Conservation (phyloP, 2,113 vertebrate genomes). For the Pachycephala philippinensis region DNA sequence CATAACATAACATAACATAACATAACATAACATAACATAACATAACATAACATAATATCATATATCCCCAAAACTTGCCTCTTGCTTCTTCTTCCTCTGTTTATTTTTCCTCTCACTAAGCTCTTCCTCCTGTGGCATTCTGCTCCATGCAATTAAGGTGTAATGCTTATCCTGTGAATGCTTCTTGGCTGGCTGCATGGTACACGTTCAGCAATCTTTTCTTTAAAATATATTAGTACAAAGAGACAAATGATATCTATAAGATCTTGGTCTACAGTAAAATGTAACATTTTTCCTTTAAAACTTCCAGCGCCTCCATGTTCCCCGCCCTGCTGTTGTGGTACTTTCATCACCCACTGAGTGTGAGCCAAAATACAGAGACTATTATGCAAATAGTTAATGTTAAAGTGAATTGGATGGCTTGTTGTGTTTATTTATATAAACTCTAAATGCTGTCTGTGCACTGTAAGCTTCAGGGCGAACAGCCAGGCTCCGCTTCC, state of each 20-base stretch:
- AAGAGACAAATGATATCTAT: neutral
- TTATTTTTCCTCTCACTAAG: neutral
- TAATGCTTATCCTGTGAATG: neutral
- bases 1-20: neutral
- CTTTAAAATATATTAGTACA: neutral
- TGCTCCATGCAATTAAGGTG: neutral
- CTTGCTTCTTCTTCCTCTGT: neutral
- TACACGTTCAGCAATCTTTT: neutral
- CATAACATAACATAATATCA: neutral
- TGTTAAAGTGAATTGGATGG: neutral
- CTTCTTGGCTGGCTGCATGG: neutral
- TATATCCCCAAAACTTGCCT: neutral
- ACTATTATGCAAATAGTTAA: neutral
- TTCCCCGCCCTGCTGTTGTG: neutral
- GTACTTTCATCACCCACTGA: neutral
- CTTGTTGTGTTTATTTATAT: conserved; percentile 20
- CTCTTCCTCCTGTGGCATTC: neutral
- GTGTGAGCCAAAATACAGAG: neutral
- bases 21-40: too few relatives aligned
- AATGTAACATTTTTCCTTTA: neutral
- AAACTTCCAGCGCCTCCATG: neutral
- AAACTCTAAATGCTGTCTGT: neutral
- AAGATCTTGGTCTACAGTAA: neutral
- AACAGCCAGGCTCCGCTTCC: neutral
- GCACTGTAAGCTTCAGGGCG: neutral